Base-by-base conservation (phyloP, 2,113 vertebrate genomes). In the Jaculus jaculus region DNA sequence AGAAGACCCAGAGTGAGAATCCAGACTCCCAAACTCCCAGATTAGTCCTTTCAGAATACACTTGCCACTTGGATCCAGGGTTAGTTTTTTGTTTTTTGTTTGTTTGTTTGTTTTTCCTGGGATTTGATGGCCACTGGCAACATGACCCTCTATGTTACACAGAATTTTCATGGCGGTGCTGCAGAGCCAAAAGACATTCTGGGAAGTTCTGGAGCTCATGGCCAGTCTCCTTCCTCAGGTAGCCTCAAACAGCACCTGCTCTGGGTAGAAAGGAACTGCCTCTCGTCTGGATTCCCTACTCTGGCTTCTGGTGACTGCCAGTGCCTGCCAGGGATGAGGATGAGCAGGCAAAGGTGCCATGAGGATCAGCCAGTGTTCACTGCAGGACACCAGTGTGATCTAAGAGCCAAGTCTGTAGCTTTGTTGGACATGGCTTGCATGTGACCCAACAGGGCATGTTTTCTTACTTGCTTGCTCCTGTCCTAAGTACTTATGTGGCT, bases 221-320 rank as follows among this genome's bases (percentile, higher is more conserved):
- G 13, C 9, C 5, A n/a, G 30, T 42, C 37, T 37, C 42, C 32
- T 39, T 51, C 51, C 54, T 83, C 8, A 17, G 26, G 5, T 7
- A 23, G 69, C 30, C 69, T 91, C 73, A 81, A 3, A 26, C 13
- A 79, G 80, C 51, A 77, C 20, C 37, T 82, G n/a, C 42, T 8
- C 71, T 71, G 21, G 24, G 21, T 12, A 7, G 3, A 24, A 18
- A 86, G 37, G 16, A 88, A 72, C 8, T 24, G 8, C 30, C 39
- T 71, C 26, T 16, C 5, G 12, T 23, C 7, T 23, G 20, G 42
- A 11, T 18, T 42, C 54, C 51, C 13, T 30, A 18, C 0, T 7
- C 34, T 68, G 24, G 7, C 16, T 51, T 24, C 75, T 58, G 6
- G 0, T 13, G 8, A 47, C 8, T 0, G 23, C 16, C 16, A 39